These are phyloP conservation scores for Malthinus seriepunctatus DNA, from an alignment of 2,888 invertebrate species.

Conservation along the genomic window DNA sequence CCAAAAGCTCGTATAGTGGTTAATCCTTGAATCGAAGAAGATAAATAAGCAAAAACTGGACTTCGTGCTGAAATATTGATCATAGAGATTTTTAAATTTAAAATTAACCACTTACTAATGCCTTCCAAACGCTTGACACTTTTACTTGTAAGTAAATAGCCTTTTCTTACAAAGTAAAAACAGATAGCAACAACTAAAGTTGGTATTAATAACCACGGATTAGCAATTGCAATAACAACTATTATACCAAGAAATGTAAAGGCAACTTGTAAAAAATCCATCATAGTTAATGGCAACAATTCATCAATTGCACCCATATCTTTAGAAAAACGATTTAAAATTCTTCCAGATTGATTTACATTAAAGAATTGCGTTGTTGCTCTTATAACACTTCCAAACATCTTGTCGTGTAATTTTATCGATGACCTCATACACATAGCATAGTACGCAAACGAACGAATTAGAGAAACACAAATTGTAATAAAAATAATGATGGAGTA, in stretches of 20 bases:
- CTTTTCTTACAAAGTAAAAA: constrained; percentile 74
- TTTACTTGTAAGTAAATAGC: constrained; percentile 79
- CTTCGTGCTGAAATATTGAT: constrained; percentile 72
- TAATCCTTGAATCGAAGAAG: constrained; percentile 85
- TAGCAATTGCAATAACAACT: background rate
- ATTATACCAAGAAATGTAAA: background rate
- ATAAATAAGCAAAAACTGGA: constrained; percentile 93
- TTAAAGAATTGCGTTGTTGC: constrained; percentile 89
- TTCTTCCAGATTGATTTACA: constrained; percentile 78
- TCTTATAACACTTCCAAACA: constrained; percentile 79
- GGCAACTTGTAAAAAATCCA: background rate
- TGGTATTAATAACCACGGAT: background rate
- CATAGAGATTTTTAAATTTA: too few relatives aligned
- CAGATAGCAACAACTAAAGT: too few relatives aligned
- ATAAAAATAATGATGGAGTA: constrained; percentile 57
- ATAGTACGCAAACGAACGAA: constrained; percentile 68
- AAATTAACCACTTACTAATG: constrained; percentile 66
- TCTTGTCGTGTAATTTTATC: constrained; percentile 74
- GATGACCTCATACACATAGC: constrained; percentile 75
- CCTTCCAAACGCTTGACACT: constrained; percentile 82
- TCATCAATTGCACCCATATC: constrained; percentile 79
- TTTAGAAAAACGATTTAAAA: constrained; percentile 88
- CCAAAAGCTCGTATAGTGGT: constrained; percentile 89
- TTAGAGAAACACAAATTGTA: constrained; percentile 57
- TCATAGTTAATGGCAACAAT: constrained; percentile 57